phyloP scores from a whole-genome alignment of 2,797 vertebrate genomes.

The Scleropages formosus region DNA sequence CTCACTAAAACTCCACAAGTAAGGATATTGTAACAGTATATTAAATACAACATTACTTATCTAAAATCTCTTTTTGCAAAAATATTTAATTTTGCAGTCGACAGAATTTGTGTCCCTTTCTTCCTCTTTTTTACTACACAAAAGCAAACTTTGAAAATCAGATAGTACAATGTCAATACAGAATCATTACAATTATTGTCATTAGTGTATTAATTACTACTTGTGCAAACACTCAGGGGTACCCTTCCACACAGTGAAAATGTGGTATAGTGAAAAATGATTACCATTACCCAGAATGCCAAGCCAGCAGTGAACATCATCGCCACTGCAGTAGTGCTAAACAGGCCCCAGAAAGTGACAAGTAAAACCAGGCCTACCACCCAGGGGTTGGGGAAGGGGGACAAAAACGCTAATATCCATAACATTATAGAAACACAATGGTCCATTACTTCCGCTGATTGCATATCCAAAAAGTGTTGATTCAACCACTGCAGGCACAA shows the following conservation, averaged over 20 bases:
- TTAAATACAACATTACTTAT: too few species aligned
- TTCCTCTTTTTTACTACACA: too few species aligned
- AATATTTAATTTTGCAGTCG: too few species aligned
- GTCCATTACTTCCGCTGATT: slow-evolving; percentile 37
- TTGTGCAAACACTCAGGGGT: too few species aligned
- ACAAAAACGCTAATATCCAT: slow-evolving; percentile 28
- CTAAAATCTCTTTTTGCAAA: too few species aligned
- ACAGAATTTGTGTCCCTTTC: too few species aligned
- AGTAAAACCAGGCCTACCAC: not conserved
- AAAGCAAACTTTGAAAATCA: too few species aligned
- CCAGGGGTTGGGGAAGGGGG: not conserved
- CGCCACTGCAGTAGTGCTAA: not conserved
- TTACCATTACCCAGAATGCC: not conserved
- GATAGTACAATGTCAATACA: too few species aligned
- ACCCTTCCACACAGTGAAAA: not conserved
- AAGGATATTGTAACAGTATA: too few species aligned
- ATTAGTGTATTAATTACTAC: too few species aligned
- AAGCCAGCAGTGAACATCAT: not conserved
- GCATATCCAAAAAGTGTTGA: slow-evolving; percentile 32
- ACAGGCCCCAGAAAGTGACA: not conserved
- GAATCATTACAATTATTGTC: too few species aligned
- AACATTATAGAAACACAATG: slow-evolving; percentile 34
- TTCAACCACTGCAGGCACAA: slow-evolving; percentile 26
- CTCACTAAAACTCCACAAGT: too few species aligned
- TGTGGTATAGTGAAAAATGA: slow-evolving; percentile 9